Evolutionary conservation across 2,888 invertebrate species (phyloP).

Genomic region (Volucella zonaria): DNA sequence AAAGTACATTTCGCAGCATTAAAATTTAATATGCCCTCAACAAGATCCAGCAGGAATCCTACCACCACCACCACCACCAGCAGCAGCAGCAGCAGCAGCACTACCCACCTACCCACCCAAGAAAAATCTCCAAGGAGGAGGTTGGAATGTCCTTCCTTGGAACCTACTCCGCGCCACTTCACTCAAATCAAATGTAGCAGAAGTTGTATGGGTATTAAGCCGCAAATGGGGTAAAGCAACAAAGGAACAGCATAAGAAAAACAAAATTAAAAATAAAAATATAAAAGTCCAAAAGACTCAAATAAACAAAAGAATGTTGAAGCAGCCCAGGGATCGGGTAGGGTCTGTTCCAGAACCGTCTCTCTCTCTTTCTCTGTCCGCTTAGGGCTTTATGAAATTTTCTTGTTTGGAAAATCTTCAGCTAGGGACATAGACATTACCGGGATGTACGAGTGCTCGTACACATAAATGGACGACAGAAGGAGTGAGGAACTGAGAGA

Average conservation of each 20-base stretch:
- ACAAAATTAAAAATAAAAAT: conserved; percentile 16
- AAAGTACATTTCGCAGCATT: conserved; percentile 71
- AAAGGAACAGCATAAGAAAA: conserved; percentile 14
- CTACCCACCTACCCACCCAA: conserved; percentile 3
- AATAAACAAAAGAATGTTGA: conserved; percentile 67
- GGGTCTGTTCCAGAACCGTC: conserved; percentile 28
- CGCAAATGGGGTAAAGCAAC: conserved; percentile 35
- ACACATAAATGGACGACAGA: conserved; percentile 52
- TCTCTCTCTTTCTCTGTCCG: conserved; percentile 43
- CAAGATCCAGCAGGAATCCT: conserved; percentile 57
- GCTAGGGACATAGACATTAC: conserved; percentile 47
- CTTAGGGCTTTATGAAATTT: conserved; percentile 47
- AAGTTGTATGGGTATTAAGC: conserved; percentile 50
- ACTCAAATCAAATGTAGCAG: conserved; percentile 72
- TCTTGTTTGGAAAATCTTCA: conserved; percentile 60
- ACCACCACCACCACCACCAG: neutral
- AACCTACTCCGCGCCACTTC: conserved; percentile 31
- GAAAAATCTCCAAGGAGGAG: conserved; percentile 14
- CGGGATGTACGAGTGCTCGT: conserved; percentile 19
- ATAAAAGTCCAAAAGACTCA: conserved; percentile 28
- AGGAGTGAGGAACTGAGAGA: conserved; percentile 25
- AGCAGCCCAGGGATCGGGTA: conserved; percentile 44
- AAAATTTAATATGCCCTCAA: conserved; percentile 73
- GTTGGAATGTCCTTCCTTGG: conserved; percentile 44
- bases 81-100: neutral